Evolutionary conservation across 2,888 invertebrate genomes (phyloP).

Genomic region (Aphrophora alni): DNA sequence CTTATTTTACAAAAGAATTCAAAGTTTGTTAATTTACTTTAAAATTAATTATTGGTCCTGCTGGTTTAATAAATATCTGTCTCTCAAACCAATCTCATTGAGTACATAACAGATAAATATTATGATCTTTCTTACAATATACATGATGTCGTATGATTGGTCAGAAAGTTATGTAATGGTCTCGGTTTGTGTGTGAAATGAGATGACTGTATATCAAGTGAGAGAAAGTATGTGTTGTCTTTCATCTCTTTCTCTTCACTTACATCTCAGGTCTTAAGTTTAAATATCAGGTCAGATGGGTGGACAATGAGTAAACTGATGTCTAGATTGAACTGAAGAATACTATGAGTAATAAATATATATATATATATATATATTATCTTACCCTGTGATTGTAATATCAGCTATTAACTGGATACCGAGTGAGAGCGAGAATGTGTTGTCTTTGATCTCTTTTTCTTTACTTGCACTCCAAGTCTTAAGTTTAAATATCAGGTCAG

Average conservation of each 20-base stretch:
- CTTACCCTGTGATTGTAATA: background rate
- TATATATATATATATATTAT: too few species aligned
- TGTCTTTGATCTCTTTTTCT: slow-evolving; percentile 9
- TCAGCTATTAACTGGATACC: background rate
- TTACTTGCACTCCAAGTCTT: slow-evolving; percentile 26
- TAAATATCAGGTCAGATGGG: background rate
- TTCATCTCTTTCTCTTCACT: slow-evolving; percentile 15
- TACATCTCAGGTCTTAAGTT: slow-evolving; percentile 9
- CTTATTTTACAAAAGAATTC: too few species aligned
- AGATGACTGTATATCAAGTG: background rate
- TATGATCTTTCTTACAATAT: too few species aligned
- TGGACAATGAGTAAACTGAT: background rate
- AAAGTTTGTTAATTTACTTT: too few species aligned
- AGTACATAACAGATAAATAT: too few species aligned
- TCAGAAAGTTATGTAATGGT: too few species aligned
- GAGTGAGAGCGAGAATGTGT: background rate
- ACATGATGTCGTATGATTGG: too few species aligned
- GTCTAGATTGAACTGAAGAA: slow-evolving; percentile 15
- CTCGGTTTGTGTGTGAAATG: too few species aligned
- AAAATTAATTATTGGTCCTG: too few species aligned
- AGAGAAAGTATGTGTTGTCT: background rate
- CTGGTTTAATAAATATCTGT: too few species aligned
- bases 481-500: background rate
- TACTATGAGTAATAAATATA: too few species aligned
- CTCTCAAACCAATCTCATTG: too few species aligned